Base-by-base conservation (phyloP, 2,113 vertebrate genomes). In the Tupaia chinensis region DNA sequence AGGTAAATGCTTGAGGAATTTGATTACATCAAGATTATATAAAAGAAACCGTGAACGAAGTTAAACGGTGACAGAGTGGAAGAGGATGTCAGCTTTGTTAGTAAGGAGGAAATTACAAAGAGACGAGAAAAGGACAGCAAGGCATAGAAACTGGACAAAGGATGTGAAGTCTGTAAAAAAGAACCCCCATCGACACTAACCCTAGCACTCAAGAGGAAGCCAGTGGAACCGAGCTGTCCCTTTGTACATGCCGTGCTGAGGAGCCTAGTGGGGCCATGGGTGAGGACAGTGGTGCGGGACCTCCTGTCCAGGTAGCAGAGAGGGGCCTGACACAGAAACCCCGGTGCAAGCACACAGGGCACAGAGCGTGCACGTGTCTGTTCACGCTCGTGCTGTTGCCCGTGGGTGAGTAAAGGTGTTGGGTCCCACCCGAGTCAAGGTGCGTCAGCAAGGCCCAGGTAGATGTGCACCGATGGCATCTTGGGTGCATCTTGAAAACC, bases 101-200 rank as follows among this genome's bases (percentile, higher is more conserved):
- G 29, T 73, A 86, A 79, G 29, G 83, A 82, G 81, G 58, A 92
- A 86, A 63, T 95, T 81, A 58, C 68, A 84, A 73, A n/a, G 80
- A 72, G 27, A 1, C 15, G 65, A 84, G 74, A 61, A 90, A 76
- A 94, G 27, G 22, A 69, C 22, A 81, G 9, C 22, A 77, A 65
- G 93, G 23, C 81, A 66, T 56, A 84, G 77, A 32, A 91, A 85
- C 63, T 91, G 82, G 72, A 69, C 70, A 69, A 93, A 91, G 34
- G 73, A 54, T 25, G 32, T 13, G 12, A 81, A 58, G 73, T 34
- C 69, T 73, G 69, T 44, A 9, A 9, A 81, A 83, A 91, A 70
- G 73, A 82, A 69, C 34, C 20, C 8, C 19, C 29, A 61, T 29
- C 86, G 15, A 66, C 32, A 53, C 63, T 60, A 66, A 80, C 54